Evolutionary conservation across 2,888 invertebrate species (phyloP), one percentile per base, ranked within the genome.

Genomic region (Cybosia mesomella): DNA sequence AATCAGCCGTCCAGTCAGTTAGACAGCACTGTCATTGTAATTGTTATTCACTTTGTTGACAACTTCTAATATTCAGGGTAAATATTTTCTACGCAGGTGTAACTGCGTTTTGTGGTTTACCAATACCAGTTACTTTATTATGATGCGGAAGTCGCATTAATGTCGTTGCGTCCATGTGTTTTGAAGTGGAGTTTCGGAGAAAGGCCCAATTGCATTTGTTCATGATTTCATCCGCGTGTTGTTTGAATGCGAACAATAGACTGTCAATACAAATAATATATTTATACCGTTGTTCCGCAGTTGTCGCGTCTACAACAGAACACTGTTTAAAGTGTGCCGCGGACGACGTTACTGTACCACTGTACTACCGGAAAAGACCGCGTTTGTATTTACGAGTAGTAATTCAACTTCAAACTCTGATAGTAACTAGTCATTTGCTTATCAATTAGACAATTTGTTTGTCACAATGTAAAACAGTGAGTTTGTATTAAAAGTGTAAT

Each of bases 201-300:
- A 43, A 22, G 39, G 36, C 3, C 15, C 15, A 22, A 22, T 39
- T 21, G 15, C 18, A n/a, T 22, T 61, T 49, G 61, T 60, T 49
- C 13, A 39, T 24, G 22, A 54, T 18, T 32, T 62, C 21, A 62
- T 62, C 21, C n/a, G 8, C 7, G 32, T 34, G 21, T 54, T 62
- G 9, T 22, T 62, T 53, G 22, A 53, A 22, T 53, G 13, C 32
- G 53, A 62, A 63, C 63, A 63, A 63, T 63, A 22, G 49, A 15
- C 18, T 24, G 1, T 21, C 24, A 62, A 62, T 28, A 53, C 11
- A 9, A 62, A 53, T 62, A 49, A 32, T 53, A 32, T 53, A 53
- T 53, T 13, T 32, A 32, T 32, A 32, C 32, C 13, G 32, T 32
- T 18, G 28, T 61, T 49, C 21, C 21, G 21, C 10, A n/a, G 28